Base-by-base conservation (phyloP, 2,797 vertebrate species). In the Coranthus polyacanthus region DNA sequence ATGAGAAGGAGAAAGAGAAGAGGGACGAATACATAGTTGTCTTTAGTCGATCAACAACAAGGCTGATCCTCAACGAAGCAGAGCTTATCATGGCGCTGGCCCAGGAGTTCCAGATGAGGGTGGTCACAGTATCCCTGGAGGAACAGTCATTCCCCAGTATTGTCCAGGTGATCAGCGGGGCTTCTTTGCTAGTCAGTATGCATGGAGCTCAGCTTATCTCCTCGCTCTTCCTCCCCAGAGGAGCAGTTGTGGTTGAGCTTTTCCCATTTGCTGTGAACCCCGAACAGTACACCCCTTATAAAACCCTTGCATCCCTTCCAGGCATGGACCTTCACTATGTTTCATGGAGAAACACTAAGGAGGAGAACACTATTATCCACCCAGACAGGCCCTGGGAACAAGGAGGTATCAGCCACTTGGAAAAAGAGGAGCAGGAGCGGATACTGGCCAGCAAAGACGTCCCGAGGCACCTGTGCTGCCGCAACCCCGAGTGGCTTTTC, bases 271-370 rank as follows among this genome's bases (percentile, higher is more conserved):
- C 95, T 0, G 93, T 99, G 63, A 98, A 98, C 75, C 96, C 98
- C 0, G 97, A 99, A 29, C 98, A 99, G 84, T 99, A 99, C 70
- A 97, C 95, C 0, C 98, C 98, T 0, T 99, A 99, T 52, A 98
- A 95, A 93, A 98, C 97, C 0, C 88, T 99, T 43, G 92, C 96
- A 56, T 93, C 90, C 0, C 94, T 99, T 75, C 97, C 97, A 6
- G 95, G 96, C 84, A 99, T 99, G 95, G 98, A 97, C 81, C 95
- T 99, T 49, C 96, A 97, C 70, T 99, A 99, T n/a, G 82, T 96
- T 12, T 94, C 96, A 47, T 99, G 98, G 98, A 95, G 93, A 78
- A 99, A 99, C 87, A 93, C 71, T 0, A 64, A 92, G 32, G 93
- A 94, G 34, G 95, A 96, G 75, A 96, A 98, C 88, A 96, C 96